Evolutionary conservation across 2,888 invertebrate genomes (phyloP).

Genomic region (Apotomis betuletana): DNA sequence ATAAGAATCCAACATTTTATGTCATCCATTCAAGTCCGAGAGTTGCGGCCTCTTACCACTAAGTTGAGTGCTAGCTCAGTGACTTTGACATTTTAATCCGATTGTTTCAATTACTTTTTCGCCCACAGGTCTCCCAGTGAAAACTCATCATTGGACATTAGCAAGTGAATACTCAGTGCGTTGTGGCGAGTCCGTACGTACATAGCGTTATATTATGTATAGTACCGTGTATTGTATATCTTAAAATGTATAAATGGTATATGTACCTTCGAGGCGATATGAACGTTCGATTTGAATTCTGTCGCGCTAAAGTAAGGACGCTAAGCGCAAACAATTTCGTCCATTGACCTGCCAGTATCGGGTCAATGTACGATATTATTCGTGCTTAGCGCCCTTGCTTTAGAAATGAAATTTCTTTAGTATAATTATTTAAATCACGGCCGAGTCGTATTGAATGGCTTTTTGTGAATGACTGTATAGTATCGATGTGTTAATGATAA

Average conservation of each 20-base stretch:
- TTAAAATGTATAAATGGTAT: conserved; percentile 30
- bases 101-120: conserved; percentile 3
- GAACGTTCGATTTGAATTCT: conserved; percentile 12
- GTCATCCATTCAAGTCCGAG: conserved; percentile 62
- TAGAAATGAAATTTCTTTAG: conserved; percentile 1
- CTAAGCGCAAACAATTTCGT: too few relatives aligned
- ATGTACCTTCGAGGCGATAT: conserved; percentile 30
- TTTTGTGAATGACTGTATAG: conserved; percentile 34
- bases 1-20: too few relatives aligned
- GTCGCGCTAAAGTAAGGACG: background rate
- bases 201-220: conserved; percentile 31
- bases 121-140: conserved; percentile 56
- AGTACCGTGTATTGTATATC: conserved; percentile 29
- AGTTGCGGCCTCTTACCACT: conserved; percentile 80
- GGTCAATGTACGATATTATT: too few relatives aligned
- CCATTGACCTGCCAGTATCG: too few relatives aligned
- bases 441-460: background rate
- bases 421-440: background rate
- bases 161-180: conserved; percentile 72
- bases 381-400: too few relatives aligned
- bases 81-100: too few relatives aligned
- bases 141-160: conserved; percentile 55
- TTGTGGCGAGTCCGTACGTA: conserved; percentile 56
- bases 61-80: too few relatives aligned
- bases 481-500: conserved; percentile 30